phyloP scores from a whole-genome alignment of 2,113 vertebrate species.

The Tragelaphus imberbis region DNA sequence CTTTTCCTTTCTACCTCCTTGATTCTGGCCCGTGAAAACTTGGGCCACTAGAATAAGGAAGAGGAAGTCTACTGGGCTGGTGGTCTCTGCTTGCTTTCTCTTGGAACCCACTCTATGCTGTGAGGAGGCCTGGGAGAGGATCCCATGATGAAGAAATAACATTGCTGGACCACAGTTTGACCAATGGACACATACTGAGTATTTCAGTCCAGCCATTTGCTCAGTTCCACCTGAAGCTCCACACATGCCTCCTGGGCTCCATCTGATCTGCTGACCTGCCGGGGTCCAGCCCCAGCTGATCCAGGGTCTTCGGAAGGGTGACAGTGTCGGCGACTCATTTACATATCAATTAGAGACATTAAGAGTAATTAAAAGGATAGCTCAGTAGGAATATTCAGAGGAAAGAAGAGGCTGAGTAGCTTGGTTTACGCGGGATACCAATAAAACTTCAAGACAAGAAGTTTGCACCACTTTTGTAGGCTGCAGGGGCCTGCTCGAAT shows the following conservation, averaged over 20 bases:
- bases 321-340: too few species aligned
- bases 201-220: too few species aligned
- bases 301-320: too few species aligned
- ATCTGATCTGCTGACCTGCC: background rate
- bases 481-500: too few species aligned
- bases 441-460: too few species aligned
- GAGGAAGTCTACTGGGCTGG: background rate
- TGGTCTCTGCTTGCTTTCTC: background rate
- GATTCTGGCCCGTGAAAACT: background rate
- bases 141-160: background rate
- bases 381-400: too few species aligned
- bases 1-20: background rate
- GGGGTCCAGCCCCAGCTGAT: too few species aligned
- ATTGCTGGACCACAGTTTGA: background rate
- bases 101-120: background rate
- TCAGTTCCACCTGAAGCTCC: background rate
- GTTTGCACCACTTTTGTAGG: too few species aligned
- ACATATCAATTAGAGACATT: too few species aligned
- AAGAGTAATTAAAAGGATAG: too few species aligned
- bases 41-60: background rate
- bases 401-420: too few species aligned
- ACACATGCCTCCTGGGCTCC: background rate
- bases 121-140: background rate
- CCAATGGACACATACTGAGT: background rate
- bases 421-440: too few species aligned